Conservation (phyloP, 2,888 invertebrate species). For the Metalampra italica region DNA sequence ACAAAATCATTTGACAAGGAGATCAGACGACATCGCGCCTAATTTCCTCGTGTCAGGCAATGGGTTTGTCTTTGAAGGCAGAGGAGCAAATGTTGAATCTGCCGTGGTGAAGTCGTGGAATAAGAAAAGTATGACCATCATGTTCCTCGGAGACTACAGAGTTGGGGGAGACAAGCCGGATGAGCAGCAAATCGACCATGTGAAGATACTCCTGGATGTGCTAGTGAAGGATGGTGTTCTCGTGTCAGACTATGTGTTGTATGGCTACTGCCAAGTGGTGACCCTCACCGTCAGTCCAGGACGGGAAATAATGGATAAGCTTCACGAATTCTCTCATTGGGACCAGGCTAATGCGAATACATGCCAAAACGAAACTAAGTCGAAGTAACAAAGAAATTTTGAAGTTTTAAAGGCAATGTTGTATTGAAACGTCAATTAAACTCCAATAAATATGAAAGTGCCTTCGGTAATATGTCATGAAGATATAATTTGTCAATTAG, state of each 20-base stretch:
- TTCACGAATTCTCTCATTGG: constrained; percentile 47
- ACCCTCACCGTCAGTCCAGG: constrained; percentile 44
- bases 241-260: constrained; percentile 36
- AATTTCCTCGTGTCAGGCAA: constrained; percentile 58
- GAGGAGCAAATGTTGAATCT: constrained; percentile 53
- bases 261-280: constrained; percentile 50
- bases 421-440: no score
- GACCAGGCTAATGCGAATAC: constrained; percentile 25
- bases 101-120: constrained; percentile 52
- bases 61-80: constrained; percentile 58
- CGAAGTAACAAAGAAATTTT: neutral
- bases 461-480: no score
- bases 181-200: constrained; percentile 41
- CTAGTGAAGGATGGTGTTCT: constrained; percentile 39
- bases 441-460: no score
- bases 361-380: constrained; percentile 26
- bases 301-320: constrained; percentile 30
- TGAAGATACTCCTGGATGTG: constrained; percentile 38
- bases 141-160: constrained; percentile 60
- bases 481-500: no score
- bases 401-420: no score
- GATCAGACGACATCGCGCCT: constrained; percentile 52
- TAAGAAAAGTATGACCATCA: constrained; percentile 40
- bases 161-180: constrained; percentile 20
- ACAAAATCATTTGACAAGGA: constrained; percentile 37